These are phyloP conservation scores for Agriopis marginaria DNA, from an alignment of 2,888 invertebrate genomes.

Conservation along the genomic window DNA sequence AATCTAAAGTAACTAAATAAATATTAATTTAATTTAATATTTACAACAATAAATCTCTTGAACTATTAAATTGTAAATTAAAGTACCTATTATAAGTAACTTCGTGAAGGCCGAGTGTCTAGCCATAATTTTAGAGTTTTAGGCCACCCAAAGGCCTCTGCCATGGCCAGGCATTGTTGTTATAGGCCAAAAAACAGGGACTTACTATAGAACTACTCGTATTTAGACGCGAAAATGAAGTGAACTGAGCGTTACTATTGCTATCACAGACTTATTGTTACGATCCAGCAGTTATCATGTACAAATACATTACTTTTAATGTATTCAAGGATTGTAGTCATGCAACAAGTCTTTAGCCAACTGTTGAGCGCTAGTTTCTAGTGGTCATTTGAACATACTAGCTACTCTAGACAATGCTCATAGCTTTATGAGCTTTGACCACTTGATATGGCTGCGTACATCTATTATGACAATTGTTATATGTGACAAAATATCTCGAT, in stretches of 20 bases:
- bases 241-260: neutral
- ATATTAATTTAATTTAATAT: too few species aligned
- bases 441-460: neutral
- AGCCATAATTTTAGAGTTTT: too few species aligned
- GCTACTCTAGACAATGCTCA: slow-evolving; percentile 45
- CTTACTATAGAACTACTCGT: neutral
- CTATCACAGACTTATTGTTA: slow-evolving; percentile 19
- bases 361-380: slow-evolving; percentile 70
- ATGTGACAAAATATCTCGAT: neutral
- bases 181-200: too few species aligned
- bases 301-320: slow-evolving; percentile 61
- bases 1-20: too few species aligned
- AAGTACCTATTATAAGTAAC: too few species aligned
- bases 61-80: too few species aligned
- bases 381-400: slow-evolving; percentile 41
- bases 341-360: slow-evolving; percentile 82
- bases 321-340: slow-evolving; percentile 66
- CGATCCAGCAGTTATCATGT: slow-evolving; percentile 30
- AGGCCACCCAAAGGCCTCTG: too few species aligned
- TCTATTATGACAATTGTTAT: neutral
- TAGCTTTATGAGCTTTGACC: slow-evolving; percentile 7
- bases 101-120: too few species aligned
- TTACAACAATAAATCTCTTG: too few species aligned
- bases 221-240: neutral
- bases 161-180: too few species aligned